Evolutionary conservation across 2,888 invertebrate species (phyloP).

Genomic region (Drosophila diplacantha): DNA sequence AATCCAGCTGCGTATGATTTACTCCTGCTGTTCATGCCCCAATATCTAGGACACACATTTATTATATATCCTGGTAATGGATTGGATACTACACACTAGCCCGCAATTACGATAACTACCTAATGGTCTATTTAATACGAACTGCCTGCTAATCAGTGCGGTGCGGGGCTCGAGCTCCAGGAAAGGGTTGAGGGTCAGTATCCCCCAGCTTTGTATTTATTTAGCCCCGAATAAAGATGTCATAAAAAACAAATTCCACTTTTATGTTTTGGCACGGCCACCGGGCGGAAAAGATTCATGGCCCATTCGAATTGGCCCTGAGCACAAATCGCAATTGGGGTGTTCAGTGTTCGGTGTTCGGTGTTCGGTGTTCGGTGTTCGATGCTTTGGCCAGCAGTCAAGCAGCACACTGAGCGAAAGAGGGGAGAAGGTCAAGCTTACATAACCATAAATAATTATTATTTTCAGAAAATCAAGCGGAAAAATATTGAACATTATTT

Average conservation of each 20-base stretch:
- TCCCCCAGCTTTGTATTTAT: constrained; percentile 61
- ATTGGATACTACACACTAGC: constrained; percentile 15
- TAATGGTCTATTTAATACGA: constrained; percentile 71
- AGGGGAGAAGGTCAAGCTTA: neutral
- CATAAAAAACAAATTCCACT: constrained; percentile 75
- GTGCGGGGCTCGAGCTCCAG: constrained; percentile 1
- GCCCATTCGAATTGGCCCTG: constrained; percentile 58
- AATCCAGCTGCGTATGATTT: constrained; percentile 7
- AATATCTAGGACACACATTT: neutral
- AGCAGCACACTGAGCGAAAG: constrained; percentile 9
- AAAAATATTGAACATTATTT: neutral
- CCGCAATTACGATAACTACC: constrained; percentile 58
- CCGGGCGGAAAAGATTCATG: constrained; percentile 65
- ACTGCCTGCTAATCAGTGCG: constrained; percentile 47
- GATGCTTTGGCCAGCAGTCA: neutral
- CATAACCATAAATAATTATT: neutral
- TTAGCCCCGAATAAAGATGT: constrained; percentile 70
- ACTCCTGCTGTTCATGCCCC: neutral
- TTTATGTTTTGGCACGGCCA: constrained; percentile 66
- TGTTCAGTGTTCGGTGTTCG: neutral
- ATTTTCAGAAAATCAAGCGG: neutral
- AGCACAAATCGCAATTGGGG: constrained; percentile 24
- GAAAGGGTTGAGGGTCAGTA: constrained; percentile 21
- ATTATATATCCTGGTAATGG: constrained; percentile 21
- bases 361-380: too few species aligned